Conservation (phyloP, 2,113 vertebrate genomes). For the Toxotes chatareus region DNA sequence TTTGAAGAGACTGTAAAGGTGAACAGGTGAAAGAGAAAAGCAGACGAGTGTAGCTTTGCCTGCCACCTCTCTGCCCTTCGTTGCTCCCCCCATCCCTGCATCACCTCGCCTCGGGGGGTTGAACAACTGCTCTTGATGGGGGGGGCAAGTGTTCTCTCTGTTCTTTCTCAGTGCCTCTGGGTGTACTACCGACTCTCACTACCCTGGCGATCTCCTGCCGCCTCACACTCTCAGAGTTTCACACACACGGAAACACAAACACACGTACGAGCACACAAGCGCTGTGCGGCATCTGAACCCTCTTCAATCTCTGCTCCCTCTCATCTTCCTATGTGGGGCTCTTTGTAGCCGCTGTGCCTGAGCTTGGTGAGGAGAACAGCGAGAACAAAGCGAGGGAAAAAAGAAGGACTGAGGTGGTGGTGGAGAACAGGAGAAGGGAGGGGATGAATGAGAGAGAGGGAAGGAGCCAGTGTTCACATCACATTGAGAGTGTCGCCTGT, state of each 20-base stretch:
- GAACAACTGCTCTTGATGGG: slow-evolving; percentile 81
- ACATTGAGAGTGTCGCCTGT: slow-evolving; percentile 62
- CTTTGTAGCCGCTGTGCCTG: slow-evolving; percentile 79
- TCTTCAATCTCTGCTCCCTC: slow-evolving; percentile 76
- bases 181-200: slow-evolving; percentile 80
- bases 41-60: slow-evolving; percentile 72
- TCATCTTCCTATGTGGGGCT: slow-evolving; percentile 83
- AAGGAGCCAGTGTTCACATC: slow-evolving; percentile 67
- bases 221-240: slow-evolving; percentile 74
- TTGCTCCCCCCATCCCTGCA: slow-evolving; percentile 75
- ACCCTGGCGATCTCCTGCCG: slow-evolving; percentile 83
- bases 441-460: slow-evolving; percentile 67
- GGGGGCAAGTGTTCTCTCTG: slow-evolving; percentile 83
- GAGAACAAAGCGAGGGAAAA: slow-evolving; percentile 75
- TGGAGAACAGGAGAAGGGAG: slow-evolving; percentile 59
- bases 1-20: slow-evolving; percentile 79
- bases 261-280: slow-evolving; percentile 65
- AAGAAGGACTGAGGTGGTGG: slow-evolving; percentile 64
- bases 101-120: slow-evolving; percentile 80
- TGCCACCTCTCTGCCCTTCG: slow-evolving; percentile 74
- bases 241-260: slow-evolving; percentile 69
- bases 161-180: slow-evolving; percentile 80
- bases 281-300: slow-evolving; percentile 78
- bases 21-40: slow-evolving; percentile 79
- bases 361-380: slow-evolving; percentile 73